A percentile compares a stretch with the other conserved stretches of the same genome.
phyloP scores from a whole-genome alignment of 2,113 vertebrate genomes.

The Murina feae region DNA sequence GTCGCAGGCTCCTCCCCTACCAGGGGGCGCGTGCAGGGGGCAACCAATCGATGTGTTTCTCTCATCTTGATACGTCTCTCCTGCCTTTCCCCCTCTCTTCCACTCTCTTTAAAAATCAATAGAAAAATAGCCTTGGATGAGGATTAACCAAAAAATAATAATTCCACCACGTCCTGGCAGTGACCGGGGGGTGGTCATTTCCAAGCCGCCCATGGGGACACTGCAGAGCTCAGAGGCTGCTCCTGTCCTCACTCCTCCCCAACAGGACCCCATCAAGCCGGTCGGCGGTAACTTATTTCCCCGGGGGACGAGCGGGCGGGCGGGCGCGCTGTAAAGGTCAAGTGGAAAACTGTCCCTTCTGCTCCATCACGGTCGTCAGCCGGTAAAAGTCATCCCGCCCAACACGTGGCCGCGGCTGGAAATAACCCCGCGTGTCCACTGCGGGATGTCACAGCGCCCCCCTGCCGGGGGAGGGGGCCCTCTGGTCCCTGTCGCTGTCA shows the following conservation, averaged over 20 bases:
- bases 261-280: conserved; percentile 74
- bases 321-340: conserved; percentile 81
- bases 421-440: conserved; percentile 62
- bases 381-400: conserved; percentile 79
- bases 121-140: no score
- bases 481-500: not conserved
- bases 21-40: no score
- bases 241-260: conserved; percentile 45
- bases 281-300: conserved; percentile 71
- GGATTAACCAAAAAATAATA: not conserved
- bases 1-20: no score
- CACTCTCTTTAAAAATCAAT: no score
- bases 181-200: not conserved
- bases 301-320: conserved; percentile 62
- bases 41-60: no score
- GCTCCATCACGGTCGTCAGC: conserved; percentile 69
- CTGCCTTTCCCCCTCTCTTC: no score
- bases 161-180: conserved; percentile 31
- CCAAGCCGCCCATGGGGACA: not conserved
- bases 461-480: not conserved
- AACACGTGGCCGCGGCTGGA: conserved; percentile 56
- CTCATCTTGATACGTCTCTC: no score
- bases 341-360: conserved; percentile 80
- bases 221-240: conserved; percentile 25
- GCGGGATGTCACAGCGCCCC: not conserved